phyloP scores from a whole-genome alignment of 1,140 invertebrate genomes.

The Psilanteris sp. region DNA sequence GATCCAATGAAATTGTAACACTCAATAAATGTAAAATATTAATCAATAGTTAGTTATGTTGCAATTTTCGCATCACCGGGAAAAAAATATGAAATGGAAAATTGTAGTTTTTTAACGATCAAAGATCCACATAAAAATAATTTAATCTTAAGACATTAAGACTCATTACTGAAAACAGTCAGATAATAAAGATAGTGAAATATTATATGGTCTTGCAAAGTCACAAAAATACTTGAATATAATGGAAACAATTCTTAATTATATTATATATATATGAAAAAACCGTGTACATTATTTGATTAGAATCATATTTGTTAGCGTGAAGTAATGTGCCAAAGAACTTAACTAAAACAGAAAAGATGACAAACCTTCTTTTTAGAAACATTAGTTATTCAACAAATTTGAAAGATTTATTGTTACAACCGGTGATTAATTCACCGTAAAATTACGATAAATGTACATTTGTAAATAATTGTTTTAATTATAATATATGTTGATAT shows the following conservation, averaged over 20 bases:
- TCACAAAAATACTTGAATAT: too few species aligned
- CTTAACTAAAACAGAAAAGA: too few species aligned
- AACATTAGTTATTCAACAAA: too few species aligned
- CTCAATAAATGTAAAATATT: too few species aligned
- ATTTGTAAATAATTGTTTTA: constrained; percentile 51
- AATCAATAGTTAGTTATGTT: neutral
- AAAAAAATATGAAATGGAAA: neutral
- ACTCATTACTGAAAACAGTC: too few species aligned
- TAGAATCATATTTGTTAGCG: constrained; percentile 4
- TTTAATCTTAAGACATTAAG: too few species aligned
- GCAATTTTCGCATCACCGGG: neutral
- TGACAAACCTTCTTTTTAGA: too few species aligned
- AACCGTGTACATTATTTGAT: neutral
- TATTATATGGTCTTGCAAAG: too few species aligned
- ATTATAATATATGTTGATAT: constrained; percentile 24
- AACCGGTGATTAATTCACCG: constrained; percentile 5
- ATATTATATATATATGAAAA: neutral
- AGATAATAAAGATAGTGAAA: too few species aligned
- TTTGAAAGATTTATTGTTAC: constrained; percentile 32
- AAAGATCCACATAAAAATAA: constrained; percentile 22
- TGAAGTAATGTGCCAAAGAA: neutral
- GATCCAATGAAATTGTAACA: constrained; percentile 7
- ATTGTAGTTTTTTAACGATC: constrained; percentile 38
- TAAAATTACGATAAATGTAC: constrained; percentile 19
- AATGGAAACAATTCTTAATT: constrained; percentile 2